These are phyloP conservation scores for Sicus ferrugineus DNA, from an alignment of 2,888 invertebrate genomes.

Conservation along the genomic window DNA sequence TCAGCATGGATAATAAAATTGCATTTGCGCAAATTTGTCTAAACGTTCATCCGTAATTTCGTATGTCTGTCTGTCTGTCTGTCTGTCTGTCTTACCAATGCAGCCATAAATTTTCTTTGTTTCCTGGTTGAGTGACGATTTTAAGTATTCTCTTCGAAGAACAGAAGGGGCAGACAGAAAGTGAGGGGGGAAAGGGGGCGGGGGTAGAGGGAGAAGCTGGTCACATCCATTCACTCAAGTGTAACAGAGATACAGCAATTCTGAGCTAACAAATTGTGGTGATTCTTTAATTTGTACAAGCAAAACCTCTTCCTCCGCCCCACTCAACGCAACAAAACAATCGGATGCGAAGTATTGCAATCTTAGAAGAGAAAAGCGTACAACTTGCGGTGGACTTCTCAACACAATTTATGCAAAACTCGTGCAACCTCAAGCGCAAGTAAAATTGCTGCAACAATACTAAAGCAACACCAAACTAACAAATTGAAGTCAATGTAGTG, in stretches of 20 bases:
- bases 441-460: slow-evolving; percentile 10
- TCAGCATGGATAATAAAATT: slow-evolving; percentile 24
- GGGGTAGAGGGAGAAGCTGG: background rate
- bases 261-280: slow-evolving; percentile 2
- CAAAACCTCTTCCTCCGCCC: background rate
- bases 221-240: background rate
- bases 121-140: slow-evolving; percentile 25
- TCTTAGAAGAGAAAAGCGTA: background rate
- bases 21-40: slow-evolving; percentile 11
- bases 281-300: background rate
- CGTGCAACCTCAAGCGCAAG: background rate
- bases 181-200: background rate
- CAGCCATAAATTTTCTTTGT: slow-evolving; percentile 28
- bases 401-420: slow-evolving; percentile 13
- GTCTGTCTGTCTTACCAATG: background rate
- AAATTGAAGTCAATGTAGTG: slow-evolving; percentile 6
- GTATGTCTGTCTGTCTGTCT: too few relatives aligned
- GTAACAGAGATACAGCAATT: background rate
- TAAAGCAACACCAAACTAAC: background rate
- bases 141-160: background rate
- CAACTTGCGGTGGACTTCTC: background rate
- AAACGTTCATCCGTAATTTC: background rate
- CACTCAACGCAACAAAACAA: background rate
- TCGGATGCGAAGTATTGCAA: background rate
- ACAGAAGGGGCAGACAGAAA: slow-evolving; percentile 8